phyloP scores from a whole-genome alignment of 2,113 vertebrate species.

The Ameiurus melas region DNA sequence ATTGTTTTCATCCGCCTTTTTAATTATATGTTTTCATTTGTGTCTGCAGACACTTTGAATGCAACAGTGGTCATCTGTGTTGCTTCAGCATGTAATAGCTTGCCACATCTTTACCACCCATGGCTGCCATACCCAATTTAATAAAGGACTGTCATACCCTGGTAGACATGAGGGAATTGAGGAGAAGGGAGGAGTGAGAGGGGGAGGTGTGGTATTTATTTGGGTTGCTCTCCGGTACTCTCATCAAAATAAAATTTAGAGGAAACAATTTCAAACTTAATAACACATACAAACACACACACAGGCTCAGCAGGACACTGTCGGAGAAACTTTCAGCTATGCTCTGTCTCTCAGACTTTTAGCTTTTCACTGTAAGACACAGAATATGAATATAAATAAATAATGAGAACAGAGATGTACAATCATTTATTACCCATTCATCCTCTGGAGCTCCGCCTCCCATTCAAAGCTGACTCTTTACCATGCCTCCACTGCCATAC shows the following conservation, averaged over 20 bases:
- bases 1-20: neutral
- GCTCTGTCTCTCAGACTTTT: neutral
- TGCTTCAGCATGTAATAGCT: conserved; percentile 13
- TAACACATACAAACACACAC: neutral
- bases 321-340: neutral
- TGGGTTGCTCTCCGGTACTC: neutral
- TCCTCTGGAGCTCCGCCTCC: neutral
- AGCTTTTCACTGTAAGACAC: neutral
- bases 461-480: neutral
- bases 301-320: neutral
- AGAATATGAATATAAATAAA: neutral
- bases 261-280: neutral
- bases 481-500: neutral
- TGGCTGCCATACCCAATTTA: neutral
- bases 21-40: neutral
- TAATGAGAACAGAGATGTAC: neutral
- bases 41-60: neutral
- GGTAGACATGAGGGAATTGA: neutral
- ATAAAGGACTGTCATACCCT: conserved; percentile 5
- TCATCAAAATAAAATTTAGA: neutral
- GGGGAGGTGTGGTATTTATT: neutral
- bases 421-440: neutral
- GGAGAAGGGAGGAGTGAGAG: neutral
- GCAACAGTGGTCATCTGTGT: conserved; percentile 2
- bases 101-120: conserved; percentile 17